Evolutionary conservation across 1,140 invertebrate species (phyloP), one percentile per base, ranked within the genome.

Genomic region (Hormaphis cornu): DNA sequence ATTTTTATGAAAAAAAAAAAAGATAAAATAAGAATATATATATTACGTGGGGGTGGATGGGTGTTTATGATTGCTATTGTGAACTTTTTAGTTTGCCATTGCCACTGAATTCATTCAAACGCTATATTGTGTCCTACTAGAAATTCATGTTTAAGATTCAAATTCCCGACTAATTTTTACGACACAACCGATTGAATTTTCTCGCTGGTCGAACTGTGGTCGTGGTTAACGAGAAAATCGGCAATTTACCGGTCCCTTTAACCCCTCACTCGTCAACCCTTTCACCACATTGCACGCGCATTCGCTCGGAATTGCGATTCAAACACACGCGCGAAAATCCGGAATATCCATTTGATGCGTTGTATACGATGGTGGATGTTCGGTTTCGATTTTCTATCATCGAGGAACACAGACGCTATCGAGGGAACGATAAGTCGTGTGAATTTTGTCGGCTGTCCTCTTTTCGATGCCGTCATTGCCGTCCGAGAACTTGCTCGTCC

Each of bases 381-480:
- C 22, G 22, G 58, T 63, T 63, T 63, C 58, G 46, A 63, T 63
- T 63, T 63, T 63, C 58, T 30, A 46, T 63, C 58, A 16, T 12
- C 35, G 9, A 40, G n/a, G 28, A 18, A 35, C 28, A 20, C 53
- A 7, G 12, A 33, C 22, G 24, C 14, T 46, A 46, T 30, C 58
- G 16, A 20, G 58, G 58, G 58, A 63, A 46, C 58, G 58, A 63
- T 63, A 63, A 63, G 40, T 63, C 30, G 58, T 46, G 22, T 18
- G 58, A 42, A 59, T 59, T 59, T 18, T n/a, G 35, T 46, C 26
- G n/a, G 12, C 28, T 63, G 42, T 46, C 58, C 58, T 30, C n/a
- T 44, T 22, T 26, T 16, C 54, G 14, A 58, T 18, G 33, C 10
- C 14, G 18, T n/a, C 50, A 30, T 16, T 28, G 16, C 48, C 2